Evolutionary conservation across 2,888 invertebrate genomes (phyloP), one percentile per base, ranked within the genome.

Genomic region (Caradrina clavipalpis): DNA sequence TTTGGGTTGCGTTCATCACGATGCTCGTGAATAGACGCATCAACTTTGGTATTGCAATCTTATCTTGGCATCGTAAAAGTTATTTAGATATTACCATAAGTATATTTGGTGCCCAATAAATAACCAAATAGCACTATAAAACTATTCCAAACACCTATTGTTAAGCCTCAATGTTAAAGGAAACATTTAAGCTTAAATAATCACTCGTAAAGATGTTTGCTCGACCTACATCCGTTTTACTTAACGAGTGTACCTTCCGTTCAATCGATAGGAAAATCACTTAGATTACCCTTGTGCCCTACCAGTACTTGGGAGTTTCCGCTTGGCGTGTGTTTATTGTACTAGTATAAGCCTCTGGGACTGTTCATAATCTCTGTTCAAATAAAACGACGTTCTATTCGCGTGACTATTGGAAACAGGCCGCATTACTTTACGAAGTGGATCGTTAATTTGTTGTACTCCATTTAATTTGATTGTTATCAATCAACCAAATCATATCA

Each of bases 201-300:
- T 88, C 85, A 83, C 81, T 72, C 79, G 80, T 81, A 57, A 77
- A 80, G 64, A 80, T 72, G 84, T 84, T 83, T 83, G 77, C 70
- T 82, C 84, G 88, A 87, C 87, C 87, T 88, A 89, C 87, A 89
- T 90, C 85, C 85, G 86, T 86, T 85, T 89, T 89, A 88, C 87
- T 89, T 87, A 89, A 89, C 85, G 84, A 88, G 87, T 87, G 82
- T 80, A 76, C 80, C 86, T 57, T 72, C 31, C 39, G 87, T 85
- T 87, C 85, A 90, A 91, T 91, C 90, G 88, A 92, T 90, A 83
- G 83, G 87, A 89, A 91, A 90, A 90, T 92, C 89, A 90, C 87
- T 93, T 89, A 65, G 76, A 60, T 66, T 69, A 72, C 71, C 72
- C 62, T 50, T 72, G 70, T 67, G 61, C 70, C 72, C 66, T 75